Conservation (phyloP, 1,140 invertebrate species). For the Acyrthosiphon pisum region DNA sequence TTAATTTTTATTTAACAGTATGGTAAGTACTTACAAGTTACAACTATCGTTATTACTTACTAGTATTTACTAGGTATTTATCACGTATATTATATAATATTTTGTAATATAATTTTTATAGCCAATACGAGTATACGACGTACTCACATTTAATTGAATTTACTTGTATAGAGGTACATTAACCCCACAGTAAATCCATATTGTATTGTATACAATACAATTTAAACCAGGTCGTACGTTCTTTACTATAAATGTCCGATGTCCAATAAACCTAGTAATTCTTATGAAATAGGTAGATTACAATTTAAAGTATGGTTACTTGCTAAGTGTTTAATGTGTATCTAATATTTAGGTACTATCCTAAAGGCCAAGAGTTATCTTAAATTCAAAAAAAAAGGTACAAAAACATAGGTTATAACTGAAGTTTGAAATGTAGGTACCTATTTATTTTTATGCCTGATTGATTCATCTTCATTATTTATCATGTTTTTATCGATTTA, state of each 20-base stretch:
- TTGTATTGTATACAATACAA: background rate
- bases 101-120: conserved; percentile 12
- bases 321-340: background rate
- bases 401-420: background rate
- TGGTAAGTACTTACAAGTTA: too few species aligned
- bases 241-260: background rate
- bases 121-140: background rate
- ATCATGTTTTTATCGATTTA: background rate
- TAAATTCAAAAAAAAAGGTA: too few species aligned
- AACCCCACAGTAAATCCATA: background rate
- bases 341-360: background rate
- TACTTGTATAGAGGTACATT: background rate
- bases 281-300: background rate
- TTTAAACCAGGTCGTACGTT: background rate
- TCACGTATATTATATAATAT: background rate
- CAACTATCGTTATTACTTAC: background rate
- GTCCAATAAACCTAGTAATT: background rate
- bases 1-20: background rate
- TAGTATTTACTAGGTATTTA: background rate
- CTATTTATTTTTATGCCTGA: background rate
- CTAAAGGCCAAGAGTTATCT: background rate
- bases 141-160: background rate
- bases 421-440: background rate
- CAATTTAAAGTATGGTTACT: background rate
- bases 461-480: background rate